phyloP scores from a whole-genome alignment of 2,888 invertebrate species.

The Scotopteryx bipunctaria region DNA sequence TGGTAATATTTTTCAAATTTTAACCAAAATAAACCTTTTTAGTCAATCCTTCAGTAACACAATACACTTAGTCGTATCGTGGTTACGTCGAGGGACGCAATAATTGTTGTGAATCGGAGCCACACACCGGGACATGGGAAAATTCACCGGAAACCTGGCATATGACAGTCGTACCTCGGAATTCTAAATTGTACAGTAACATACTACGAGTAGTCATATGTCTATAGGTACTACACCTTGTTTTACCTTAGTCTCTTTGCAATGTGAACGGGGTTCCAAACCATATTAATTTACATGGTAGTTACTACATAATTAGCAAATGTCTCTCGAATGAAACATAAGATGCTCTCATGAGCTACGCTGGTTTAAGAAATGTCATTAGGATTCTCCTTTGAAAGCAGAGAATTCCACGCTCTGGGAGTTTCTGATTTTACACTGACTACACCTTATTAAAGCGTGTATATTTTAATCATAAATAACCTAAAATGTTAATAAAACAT shows the following conservation, averaged over 20 bases:
- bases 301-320: not conserved
- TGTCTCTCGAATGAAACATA: not conserved
- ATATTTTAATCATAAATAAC: slow-evolving; percentile 8
- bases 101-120: slow-evolving; percentile 29
- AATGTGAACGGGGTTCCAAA: not conserved
- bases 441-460: slow-evolving; percentile 5
- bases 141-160: not conserved
- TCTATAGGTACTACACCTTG: too few relatives aligned
- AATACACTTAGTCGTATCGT: slow-evolving; percentile 21
- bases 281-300: not conserved
- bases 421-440: slow-evolving; percentile 13
- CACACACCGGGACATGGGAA: slow-evolving; percentile 4
- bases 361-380: slow-evolving; percentile 8
- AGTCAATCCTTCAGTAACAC: slow-evolving; percentile 1
- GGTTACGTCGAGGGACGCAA: slow-evolving; percentile 23
- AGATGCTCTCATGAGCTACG: slow-evolving; percentile 1
- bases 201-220: too few relatives aligned
- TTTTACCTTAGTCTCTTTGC: too few relatives aligned
- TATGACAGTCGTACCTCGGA: not conserved
- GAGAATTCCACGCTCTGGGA: slow-evolving; percentile 4
- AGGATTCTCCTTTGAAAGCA: slow-evolving; percentile 12
- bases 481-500: too few relatives aligned
- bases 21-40: not conserved
- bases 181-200: not conserved
- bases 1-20: not conserved